A percentile compares a stretch with the other conserved stretches of the same genome.
Evolutionary conservation across 1,140 invertebrate species (phyloP).

Genomic region (Ooceraea biroi): DNA sequence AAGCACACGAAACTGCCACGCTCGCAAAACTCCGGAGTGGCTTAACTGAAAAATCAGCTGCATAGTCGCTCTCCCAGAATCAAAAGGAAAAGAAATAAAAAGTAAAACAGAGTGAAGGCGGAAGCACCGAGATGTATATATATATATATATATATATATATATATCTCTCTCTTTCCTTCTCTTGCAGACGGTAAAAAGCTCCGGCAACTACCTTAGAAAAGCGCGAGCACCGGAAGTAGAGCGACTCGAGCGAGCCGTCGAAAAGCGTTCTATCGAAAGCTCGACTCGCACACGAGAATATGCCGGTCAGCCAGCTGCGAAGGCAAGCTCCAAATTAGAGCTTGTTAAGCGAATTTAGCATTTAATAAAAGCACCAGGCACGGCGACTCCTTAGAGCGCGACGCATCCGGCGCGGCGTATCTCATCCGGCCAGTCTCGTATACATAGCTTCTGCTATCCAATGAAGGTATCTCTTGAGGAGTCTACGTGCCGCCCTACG

Average conservation of each 20-base stretch:
- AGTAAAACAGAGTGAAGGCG: neutral
- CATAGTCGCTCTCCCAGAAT: neutral
- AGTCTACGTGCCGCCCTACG: neutral
- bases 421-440: neutral
- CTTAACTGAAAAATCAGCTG: slow-evolving; percentile 37
- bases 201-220: neutral
- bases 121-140: neutral
- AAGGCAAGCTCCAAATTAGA: slow-evolving; percentile 38
- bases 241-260: neutral
- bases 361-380: slow-evolving; percentile 43
- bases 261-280: neutral
- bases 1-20: slow-evolving; percentile 28
- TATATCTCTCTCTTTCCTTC: neutral
- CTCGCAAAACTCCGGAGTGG: slow-evolving; percentile 1
- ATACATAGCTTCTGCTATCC: slow-evolving; percentile 9
- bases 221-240: neutral
- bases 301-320: neutral
- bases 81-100: neutral
- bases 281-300: slow-evolving; percentile 3
- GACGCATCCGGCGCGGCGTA: neutral
- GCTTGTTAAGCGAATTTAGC: slow-evolving; percentile 36
- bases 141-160: no score
- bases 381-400: slow-evolving; percentile 8
- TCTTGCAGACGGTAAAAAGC: neutral
- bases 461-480: neutral